Percentiles rank a stretch among this genome's conserved stretches.
phyloP scores from a whole-genome alignment of 2,888 invertebrate species.

The Abrostola tripartita region DNA sequence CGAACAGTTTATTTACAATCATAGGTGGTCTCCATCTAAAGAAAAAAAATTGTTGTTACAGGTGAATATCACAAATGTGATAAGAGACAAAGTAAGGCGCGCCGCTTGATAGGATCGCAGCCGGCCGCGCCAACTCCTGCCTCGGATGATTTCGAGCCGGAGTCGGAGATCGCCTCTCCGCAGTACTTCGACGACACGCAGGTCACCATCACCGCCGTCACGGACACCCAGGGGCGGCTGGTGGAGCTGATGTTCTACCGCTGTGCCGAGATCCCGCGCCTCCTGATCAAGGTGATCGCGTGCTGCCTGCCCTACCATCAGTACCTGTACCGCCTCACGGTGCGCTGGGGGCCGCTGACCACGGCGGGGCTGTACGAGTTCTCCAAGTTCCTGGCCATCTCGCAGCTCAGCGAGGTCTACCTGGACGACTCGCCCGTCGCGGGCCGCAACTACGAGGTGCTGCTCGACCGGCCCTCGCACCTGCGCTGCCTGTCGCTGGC shows the following conservation, averaged over 20 bases:
- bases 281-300: slow-evolving; percentile 55
- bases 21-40: neutral
- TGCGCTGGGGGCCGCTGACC: slow-evolving; percentile 41
- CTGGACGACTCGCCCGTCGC: slow-evolving; percentile 59
- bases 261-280: slow-evolving; percentile 42
- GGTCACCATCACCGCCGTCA: slow-evolving; percentile 24
- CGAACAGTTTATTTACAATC: too few species aligned
- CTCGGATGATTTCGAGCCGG: neutral
- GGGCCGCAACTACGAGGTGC: slow-evolving; percentile 45
- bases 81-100: neutral
- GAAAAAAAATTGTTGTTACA: neutral
- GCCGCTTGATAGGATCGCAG: neutral
- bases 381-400: slow-evolving; percentile 36
- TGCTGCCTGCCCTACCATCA: slow-evolving; percentile 53
- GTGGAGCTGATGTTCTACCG: slow-evolving; percentile 47
- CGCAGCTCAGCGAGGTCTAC: slow-evolving; percentile 57
- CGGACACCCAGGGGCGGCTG: slow-evolving; percentile 34
- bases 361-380: slow-evolving; percentile 50
- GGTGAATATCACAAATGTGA: slow-evolving; percentile 2
- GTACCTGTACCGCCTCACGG: slow-evolving; percentile 41
- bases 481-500: slow-evolving; percentile 55
- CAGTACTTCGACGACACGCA: neutral
- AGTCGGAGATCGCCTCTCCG: slow-evolving; percentile 6
- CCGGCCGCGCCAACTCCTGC: slow-evolving; percentile 2
- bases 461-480: slow-evolving; percentile 42